Evolutionary conservation across 2,888 invertebrate species (phyloP).

Genomic region (Pristionchus exspectatus): DNA sequence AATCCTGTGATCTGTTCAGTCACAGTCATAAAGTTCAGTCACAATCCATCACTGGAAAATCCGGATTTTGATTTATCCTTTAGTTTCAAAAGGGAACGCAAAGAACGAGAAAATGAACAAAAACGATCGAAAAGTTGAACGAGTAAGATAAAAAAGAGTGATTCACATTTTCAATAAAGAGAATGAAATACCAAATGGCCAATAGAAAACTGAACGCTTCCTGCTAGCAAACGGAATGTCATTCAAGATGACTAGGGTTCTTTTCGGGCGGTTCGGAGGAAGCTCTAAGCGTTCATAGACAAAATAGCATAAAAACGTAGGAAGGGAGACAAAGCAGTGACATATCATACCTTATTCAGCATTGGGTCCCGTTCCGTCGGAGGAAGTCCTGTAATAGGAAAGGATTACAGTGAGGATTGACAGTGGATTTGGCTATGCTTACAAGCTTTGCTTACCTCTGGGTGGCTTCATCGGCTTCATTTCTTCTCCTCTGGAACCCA

Average conservation of each 20-base stretch:
- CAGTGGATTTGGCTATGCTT: neutral
- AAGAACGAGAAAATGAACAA: neutral
- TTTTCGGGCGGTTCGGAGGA: neutral
- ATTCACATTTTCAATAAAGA: neutral
- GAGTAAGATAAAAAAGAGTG: neutral
- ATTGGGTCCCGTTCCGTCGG: conserved; percentile 35
- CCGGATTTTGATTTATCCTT: too few relatives aligned
- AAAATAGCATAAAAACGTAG: neutral
- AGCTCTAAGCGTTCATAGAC: neutral
- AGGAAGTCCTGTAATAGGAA: neutral
- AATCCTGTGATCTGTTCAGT: neutral
- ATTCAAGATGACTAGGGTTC: neutral
- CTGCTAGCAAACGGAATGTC: neutral
- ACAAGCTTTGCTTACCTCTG: neutral
- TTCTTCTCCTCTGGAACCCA: neutral
- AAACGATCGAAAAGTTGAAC: neutral
- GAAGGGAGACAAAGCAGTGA: neutral
- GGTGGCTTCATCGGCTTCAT: conserved; percentile 6
- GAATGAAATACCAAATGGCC: neutral
- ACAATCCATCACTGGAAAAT: too few relatives aligned
- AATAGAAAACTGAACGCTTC: neutral
- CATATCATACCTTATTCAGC: neutral
- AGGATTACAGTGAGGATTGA: neutral
- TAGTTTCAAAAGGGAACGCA: too few relatives aligned
- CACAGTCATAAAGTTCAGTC: too few relatives aligned